Evolutionary conservation across 2,113 vertebrate genomes (phyloP).

Genomic region (Tylochromis polylepis): DNA sequence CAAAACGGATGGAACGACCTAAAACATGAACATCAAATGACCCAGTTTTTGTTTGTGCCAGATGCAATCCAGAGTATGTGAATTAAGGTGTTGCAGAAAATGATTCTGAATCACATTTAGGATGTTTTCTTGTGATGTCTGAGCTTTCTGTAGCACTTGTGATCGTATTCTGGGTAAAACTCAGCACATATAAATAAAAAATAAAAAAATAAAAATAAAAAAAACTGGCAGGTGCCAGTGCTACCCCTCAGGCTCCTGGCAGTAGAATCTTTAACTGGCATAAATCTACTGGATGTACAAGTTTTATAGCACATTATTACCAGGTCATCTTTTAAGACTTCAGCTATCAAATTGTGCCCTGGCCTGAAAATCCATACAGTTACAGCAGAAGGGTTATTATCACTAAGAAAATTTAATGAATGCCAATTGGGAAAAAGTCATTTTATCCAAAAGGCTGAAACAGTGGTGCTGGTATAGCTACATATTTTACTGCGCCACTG

Average conservation of each 20-base stretch:
- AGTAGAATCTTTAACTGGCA: fast-evolving
- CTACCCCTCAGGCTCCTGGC: neutral
- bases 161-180: neutral
- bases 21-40: neutral
- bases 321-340: neutral
- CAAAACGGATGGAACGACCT: slow-evolving; percentile 90
- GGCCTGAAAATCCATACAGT: neutral
- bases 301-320: neutral
- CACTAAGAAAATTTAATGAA: neutral
- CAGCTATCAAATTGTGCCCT: neutral
- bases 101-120: neutral
- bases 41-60: neutral
- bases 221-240: neutral
- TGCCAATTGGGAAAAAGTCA: neutral
- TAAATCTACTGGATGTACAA: neutral
- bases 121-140: neutral
- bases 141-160: neutral
- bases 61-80: neutral
- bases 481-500: neutral
- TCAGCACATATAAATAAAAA: neutral
- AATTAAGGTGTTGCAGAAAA: neutral
- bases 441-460: neutral
- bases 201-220: no score
- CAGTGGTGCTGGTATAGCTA: neutral
- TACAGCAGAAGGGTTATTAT: neutral